These are phyloP conservation scores for Rhopalosiphum maidis DNA, from an alignment of 1,140 invertebrate genomes.

Conservation along the genomic window DNA sequence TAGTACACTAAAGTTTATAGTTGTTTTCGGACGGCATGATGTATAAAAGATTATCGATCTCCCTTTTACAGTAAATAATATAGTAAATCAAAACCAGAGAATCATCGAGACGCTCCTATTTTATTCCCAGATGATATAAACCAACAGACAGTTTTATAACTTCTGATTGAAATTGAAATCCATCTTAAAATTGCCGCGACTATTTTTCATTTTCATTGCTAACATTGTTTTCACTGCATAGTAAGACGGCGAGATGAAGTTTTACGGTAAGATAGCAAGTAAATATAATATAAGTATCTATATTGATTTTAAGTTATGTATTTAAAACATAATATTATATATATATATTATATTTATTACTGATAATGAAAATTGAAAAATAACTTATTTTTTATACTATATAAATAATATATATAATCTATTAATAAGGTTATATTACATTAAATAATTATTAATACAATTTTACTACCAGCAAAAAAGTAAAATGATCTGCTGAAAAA, in stretches of 20 bases:
- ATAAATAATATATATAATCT: neutral
- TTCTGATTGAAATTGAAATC: constrained; percentile 2
- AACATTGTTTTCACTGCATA: neutral
- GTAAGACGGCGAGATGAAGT: neutral
- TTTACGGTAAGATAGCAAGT: neutral
- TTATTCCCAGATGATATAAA: neutral
- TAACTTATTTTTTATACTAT: neutral
- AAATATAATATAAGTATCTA: neutral
- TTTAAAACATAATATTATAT: neutral
- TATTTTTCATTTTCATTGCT: neutral
- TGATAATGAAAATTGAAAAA: neutral
- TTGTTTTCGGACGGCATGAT: neutral
- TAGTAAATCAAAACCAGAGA: neutral
- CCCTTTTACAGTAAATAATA: neutral
- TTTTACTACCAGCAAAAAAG: neutral
- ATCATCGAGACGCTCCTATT: neutral
- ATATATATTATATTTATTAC: neutral
- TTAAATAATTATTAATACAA: neutral
- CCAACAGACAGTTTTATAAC: neutral
- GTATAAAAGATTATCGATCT: neutral
- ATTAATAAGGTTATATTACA: neutral
- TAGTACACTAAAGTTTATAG: neutral
- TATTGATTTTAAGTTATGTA: neutral
- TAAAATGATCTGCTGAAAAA: no score
- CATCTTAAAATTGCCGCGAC: neutral